Evolutionary conservation across 2,113 vertebrate species (phyloP).

Genomic region (Arizona elegans): DNA sequence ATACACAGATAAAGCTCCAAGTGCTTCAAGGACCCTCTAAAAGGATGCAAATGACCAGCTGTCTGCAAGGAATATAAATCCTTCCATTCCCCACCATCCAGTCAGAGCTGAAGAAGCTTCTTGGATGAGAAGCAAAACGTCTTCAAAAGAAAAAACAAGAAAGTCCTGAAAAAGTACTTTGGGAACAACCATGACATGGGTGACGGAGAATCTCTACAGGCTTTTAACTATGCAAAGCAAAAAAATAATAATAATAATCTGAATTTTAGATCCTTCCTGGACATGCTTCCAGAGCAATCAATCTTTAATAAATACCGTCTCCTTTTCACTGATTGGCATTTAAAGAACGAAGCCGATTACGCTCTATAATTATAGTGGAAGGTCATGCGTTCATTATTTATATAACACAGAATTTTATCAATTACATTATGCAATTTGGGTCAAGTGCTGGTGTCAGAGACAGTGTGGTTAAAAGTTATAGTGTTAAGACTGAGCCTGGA

Average conservation of each 20-base stretch:
- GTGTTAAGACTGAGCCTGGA: background rate
- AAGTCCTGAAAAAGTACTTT: no score
- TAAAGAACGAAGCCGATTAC: conserved; percentile 17
- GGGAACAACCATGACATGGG: no score
- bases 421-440: conserved; percentile 1
- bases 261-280: background rate
- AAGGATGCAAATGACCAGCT: no score
- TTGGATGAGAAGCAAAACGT: no score
- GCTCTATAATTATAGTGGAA: background rate
- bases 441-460: background rate
- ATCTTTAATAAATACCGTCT: background rate
- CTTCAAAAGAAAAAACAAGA: no score
- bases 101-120: no score
- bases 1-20: no score
- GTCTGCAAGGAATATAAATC: no score
- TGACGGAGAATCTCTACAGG: no score
- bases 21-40: no score
- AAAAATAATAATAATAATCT: background rate
- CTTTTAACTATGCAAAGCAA: background rate
- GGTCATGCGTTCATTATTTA: conserved; percentile 4
- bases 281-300: background rate
- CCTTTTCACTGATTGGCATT: conserved; percentile 29
- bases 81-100: no score
- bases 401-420: conserved; percentile 30
- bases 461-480: background rate